phyloP scores from a whole-genome alignment of 2,113 vertebrate species.

The Percina caprodes region DNA sequence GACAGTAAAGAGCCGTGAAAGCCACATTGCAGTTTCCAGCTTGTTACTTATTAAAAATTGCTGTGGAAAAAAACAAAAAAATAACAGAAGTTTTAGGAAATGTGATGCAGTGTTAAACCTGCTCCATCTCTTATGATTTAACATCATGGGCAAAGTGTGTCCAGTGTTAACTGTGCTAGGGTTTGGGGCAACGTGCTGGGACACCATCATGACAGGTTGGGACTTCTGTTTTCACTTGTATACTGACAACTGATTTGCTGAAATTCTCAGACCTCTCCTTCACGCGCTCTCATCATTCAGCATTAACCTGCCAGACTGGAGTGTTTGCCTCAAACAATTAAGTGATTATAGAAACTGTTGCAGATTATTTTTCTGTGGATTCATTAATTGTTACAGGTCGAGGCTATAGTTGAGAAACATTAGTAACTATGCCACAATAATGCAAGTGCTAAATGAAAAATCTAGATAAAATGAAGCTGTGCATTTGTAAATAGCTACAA shows the following conservation, averaged over 20 bases:
- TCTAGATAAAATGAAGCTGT: not conserved
- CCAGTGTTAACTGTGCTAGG: too few relatives aligned
- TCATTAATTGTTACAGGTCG: too few relatives aligned
- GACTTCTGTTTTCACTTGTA: not conserved
- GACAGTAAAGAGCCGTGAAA: slow-evolving; percentile 96
- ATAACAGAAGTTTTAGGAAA: not conserved
- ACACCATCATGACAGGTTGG: not conserved
- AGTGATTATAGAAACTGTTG: not conserved
- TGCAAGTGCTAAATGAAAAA: not conserved
- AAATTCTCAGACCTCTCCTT: not conserved
- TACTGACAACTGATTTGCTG: not conserved
- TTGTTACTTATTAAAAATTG: slow-evolving; percentile 97
- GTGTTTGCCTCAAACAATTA: not conserved
- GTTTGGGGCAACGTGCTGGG: not conserved
- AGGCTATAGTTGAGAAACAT: not conserved
- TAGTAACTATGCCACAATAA: not conserved
- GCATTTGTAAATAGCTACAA: not conserved
- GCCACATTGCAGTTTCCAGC: slow-evolving; percentile 98
- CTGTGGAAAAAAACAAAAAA: slow-evolving; percentile 79
- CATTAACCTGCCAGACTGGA: not conserved
- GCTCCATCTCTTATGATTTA: not conserved
- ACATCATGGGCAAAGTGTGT: not conserved
- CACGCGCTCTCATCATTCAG: not conserved
- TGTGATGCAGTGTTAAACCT: not conserved
- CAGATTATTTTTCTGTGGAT: not conserved